A percentile compares a stretch with the other conserved stretches of the same genome.
Conservation (phyloP, 1,140 invertebrate species). For the Leptinotarsa texana region DNA sequence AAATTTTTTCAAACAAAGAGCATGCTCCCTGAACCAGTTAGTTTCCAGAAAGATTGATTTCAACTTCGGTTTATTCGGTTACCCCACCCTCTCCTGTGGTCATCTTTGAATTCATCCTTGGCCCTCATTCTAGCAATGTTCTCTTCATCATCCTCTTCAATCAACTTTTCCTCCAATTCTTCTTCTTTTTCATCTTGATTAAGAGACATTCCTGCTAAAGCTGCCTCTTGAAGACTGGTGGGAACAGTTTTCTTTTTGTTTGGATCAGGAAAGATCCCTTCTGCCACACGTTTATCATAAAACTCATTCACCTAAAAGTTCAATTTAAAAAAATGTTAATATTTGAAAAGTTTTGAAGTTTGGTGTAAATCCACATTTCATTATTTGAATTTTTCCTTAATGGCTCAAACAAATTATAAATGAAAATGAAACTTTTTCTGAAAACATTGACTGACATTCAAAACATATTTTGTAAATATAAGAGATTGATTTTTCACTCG, state of each 20-base stretch:
- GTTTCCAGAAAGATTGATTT: not conserved
- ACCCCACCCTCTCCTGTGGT: conserved; percentile 84
- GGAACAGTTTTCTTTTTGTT: conserved; percentile 42
- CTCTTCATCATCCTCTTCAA: conserved; percentile 75
- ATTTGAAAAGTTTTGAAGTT: not conserved
- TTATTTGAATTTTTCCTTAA: no score
- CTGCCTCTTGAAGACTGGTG: conserved; percentile 51
- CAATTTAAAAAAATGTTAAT: not conserved
- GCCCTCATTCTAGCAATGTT: conserved; percentile 67
- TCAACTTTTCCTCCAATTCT: conserved; percentile 63
- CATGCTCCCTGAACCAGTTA: not conserved
- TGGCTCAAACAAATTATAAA: no score
- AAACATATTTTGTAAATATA: no score
- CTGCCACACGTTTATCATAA: conserved; percentile 82
- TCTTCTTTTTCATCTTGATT: conserved; percentile 61
- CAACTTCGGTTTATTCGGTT: conserved; percentile 85
- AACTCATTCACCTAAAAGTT: conserved; percentile 78
- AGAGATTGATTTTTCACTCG: no score
- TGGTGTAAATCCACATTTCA: no score
- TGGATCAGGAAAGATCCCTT: conserved; percentile 66
- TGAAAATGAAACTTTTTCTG: no score
- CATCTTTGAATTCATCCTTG: conserved; percentile 93
- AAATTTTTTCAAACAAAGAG: no score
- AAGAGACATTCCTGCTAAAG: conserved; percentile 51
- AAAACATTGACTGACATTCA: no score